phyloP scores from a whole-genome alignment of 2,797 vertebrate species.

The Sternarchorhynchus goeldii region DNA sequence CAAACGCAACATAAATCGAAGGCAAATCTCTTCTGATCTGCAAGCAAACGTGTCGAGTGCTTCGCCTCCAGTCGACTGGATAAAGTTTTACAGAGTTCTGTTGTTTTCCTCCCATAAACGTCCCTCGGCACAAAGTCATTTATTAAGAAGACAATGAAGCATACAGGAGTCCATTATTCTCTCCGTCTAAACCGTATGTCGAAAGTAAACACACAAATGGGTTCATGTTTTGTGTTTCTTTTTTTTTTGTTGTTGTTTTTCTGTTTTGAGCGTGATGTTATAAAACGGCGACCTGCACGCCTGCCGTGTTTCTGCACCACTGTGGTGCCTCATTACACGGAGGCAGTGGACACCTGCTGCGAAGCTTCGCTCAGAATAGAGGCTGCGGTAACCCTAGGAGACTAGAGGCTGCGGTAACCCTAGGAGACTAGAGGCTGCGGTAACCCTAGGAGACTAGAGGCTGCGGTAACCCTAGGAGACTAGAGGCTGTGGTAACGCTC shows the following conservation, averaged over 20 bases:
- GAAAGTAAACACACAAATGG: conserved; percentile 66
- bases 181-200: conserved; percentile 74
- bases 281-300: conserved; percentile 9
- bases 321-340: too few species aligned
- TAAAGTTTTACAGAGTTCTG: conserved; percentile 63
- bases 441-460: too few species aligned
- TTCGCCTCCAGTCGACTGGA: conserved; percentile 65
- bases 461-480: too few species aligned
- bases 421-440: too few species aligned
- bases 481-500: too few species aligned
- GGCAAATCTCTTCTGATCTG: conserved; percentile 9
- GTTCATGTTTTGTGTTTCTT: conserved; percentile 15
- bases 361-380: too few species aligned
- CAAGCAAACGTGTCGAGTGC: not conserved
- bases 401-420: too few species aligned
- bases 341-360: too few species aligned
- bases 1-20: not conserved
- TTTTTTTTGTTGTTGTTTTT: too few species aligned
- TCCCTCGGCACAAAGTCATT: conserved; percentile 73
- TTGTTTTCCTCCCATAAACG: conserved; percentile 65
- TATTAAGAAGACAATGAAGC: conserved; percentile 80
- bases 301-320: conserved; percentile 51
- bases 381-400: too few species aligned
- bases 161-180: conserved; percentile 77
- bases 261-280: conserved; percentile 21